Conservation (phyloP, 1,140 invertebrate species). For the Drosophila fuyamai region DNA sequence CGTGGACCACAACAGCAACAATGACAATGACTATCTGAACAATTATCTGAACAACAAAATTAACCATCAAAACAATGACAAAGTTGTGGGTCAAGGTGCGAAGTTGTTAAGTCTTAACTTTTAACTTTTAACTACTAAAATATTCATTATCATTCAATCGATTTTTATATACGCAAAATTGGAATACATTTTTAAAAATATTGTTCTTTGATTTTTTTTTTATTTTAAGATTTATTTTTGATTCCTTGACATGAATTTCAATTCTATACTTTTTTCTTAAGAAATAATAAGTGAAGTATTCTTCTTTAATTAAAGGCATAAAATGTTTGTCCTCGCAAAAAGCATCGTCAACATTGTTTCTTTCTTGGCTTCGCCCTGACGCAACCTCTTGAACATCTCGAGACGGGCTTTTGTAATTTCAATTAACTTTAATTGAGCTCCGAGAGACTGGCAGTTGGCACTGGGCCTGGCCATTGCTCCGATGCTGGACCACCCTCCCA, state of each 20-base stretch:
- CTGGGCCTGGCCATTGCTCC: constrained; percentile 42
- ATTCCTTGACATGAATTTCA: no score
- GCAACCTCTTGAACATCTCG: constrained; percentile 19
- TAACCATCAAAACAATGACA: constrained; percentile 44
- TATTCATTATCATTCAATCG: no score
- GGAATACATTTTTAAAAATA: no score
- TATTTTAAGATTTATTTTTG: no score
- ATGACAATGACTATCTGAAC: constrained; percentile 64
- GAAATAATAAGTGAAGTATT: no score
- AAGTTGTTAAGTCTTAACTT: constrained; percentile 27
- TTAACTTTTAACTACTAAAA: neutral
- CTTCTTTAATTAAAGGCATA: neutral
- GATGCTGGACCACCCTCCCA: constrained; percentile 11
- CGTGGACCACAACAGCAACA: constrained; percentile 53
- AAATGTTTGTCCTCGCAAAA: constrained; percentile 32
- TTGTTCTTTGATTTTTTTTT: no score
- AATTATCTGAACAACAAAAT: constrained; percentile 47
- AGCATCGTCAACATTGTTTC: constrained; percentile 27
- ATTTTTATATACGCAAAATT: no score
- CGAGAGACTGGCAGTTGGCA: constrained; percentile 28
- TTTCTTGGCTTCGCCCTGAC: constrained; percentile 22
- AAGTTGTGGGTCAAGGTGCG: constrained; percentile 67
- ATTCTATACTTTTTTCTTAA: no score
- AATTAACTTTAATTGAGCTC: constrained; percentile 60
- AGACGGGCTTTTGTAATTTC: constrained; percentile 53